Percentiles rank a stretch among this genome's conserved stretches.
phyloP scores from a whole-genome alignment of 1,140 invertebrate genomes.

The Kradibia gibbosae region DNA sequence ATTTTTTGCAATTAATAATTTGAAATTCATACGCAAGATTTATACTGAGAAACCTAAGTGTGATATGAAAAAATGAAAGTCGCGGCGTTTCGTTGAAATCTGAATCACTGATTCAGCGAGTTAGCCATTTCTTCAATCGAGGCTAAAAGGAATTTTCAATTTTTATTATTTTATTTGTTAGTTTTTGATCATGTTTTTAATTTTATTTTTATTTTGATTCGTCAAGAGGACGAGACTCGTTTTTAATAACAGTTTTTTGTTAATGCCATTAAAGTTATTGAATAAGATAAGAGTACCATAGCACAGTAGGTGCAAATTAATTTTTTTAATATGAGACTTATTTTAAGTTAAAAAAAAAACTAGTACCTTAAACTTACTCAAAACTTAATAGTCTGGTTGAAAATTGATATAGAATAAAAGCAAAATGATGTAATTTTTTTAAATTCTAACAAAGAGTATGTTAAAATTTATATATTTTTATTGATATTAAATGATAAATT shows the following conservation, averaged over 20 bases:
- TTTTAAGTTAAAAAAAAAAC: too few species aligned
- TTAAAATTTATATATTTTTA: too few species aligned
- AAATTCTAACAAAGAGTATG: too few species aligned
- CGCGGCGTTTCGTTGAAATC: constrained; percentile 23
- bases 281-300: too few species aligned
- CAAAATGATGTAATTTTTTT: too few species aligned
- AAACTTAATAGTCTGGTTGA: too few species aligned
- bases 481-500: neutral
- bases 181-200: neutral
- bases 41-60: neutral
- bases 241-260: too few species aligned
- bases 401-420: too few species aligned
- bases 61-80: constrained; percentile 8
- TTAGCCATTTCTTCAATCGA: constrained; percentile 25
- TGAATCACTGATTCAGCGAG: constrained; percentile 44
- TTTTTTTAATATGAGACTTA: too few species aligned
- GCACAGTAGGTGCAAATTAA: too few species aligned
- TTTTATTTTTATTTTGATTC: neutral
- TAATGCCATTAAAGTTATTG: neutral
- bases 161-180: constrained; percentile 6
- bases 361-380: too few species aligned
- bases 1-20: neutral
- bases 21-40: neutral
- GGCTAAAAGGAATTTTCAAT: constrained; percentile 32
- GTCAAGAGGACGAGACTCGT: neutral